These are phyloP conservation scores for Lepisosteus oculatus DNA, from an alignment of 2,113 vertebrate genomes.

Conservation along the genomic window DNA sequence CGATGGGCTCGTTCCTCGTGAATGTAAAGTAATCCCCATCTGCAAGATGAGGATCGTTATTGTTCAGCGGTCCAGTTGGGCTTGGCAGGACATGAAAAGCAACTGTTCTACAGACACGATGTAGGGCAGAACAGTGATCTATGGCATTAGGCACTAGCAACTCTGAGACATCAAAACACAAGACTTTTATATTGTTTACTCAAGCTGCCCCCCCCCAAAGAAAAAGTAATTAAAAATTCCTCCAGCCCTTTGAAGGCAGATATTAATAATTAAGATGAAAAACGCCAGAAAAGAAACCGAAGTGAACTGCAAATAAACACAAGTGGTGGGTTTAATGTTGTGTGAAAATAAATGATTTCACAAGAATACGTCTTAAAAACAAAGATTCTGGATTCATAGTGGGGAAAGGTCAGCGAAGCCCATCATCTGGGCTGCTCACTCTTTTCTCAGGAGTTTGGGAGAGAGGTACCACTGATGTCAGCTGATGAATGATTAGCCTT, in stretches of 20 bases:
- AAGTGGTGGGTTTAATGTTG: slow-evolving; percentile 1
- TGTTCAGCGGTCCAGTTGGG: slow-evolving; percentile 42
- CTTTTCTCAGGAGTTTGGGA: slow-evolving; percentile 20
- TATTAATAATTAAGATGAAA: not conserved
- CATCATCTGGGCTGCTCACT: slow-evolving; percentile 14
- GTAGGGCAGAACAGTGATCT: slow-evolving; percentile 5
- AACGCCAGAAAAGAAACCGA: not conserved
- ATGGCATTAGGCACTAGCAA: slow-evolving; percentile 14
- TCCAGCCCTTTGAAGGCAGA: slow-evolving; percentile 1
- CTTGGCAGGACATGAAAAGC: slow-evolving; percentile 39
- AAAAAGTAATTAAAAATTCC: not conserved
- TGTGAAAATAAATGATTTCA: slow-evolving; percentile 18
- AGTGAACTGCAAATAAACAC: not conserved
- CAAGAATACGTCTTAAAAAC: slow-evolving; percentile 41
- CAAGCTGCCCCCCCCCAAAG: slow-evolving; percentile 8
- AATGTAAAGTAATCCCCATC: slow-evolving; percentile 98
- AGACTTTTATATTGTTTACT: slow-evolving; percentile 6
- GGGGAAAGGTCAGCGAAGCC: too few species aligned
- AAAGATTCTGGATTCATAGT: too few species aligned
- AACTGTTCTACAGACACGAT: slow-evolving; percentile 25
- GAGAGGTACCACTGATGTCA: slow-evolving; percentile 6
- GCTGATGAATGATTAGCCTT: slow-evolving; percentile 17
- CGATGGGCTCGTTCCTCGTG: slow-evolving; percentile 94
- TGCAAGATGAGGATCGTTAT: slow-evolving; percentile 67
- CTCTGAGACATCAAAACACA: slow-evolving; percentile 15